Evolutionary conservation across 2,113 vertebrate species (phyloP), one percentile per base, ranked within the genome.

Genomic region (Gila orcuttii): DNA sequence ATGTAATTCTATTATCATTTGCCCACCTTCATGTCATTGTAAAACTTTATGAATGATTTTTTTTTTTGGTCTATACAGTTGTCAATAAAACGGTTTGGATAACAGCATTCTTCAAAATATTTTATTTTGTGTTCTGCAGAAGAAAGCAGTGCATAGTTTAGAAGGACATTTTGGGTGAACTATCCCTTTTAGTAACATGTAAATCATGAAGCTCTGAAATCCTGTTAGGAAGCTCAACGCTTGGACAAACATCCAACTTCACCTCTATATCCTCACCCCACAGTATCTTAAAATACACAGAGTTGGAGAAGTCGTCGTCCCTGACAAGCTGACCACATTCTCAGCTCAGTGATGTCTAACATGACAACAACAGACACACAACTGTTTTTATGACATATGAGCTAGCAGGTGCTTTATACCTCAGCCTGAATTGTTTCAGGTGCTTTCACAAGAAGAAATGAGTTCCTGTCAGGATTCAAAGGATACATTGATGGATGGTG

Each of bases 361-460:
- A 77, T 45, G 39, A 10, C 45, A 17, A 79, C 28, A 57, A 33
- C 76, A 36, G 12, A 9, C 8, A 57, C 76, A 55, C 19, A 6
- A 57, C 31, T n/a, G 76, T 23, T 79, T 78, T 39, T 55, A 36
- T 79, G 50, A 31, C 31, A 57, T 36, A 15, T n/a, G 17, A 79
- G 33, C 57, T 42, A 60, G 33, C 77, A 60, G 77, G 23, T 42
- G 57, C 21, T 39, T 60, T 59, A 79, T 39, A n/a, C 21, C 4
- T 39, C 77, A n/a, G 52, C 36, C 21, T 15, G 33, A 23, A 79
- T 60, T 60, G 57, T 79, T 79, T 25, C 55, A 42, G 77, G 55
- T 79, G 57, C 55, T 39, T 79, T 25, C 45, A 31, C 33, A 36
- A 79, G 60, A 79, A 79, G 25, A 79, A 79, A 79, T 79, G 0